A percentile compares a stretch with the other conserved stretches of the same genome.
phyloP scores from a whole-genome alignment of 2,797 vertebrate genomes.

The Psittacula derbiana region DNA sequence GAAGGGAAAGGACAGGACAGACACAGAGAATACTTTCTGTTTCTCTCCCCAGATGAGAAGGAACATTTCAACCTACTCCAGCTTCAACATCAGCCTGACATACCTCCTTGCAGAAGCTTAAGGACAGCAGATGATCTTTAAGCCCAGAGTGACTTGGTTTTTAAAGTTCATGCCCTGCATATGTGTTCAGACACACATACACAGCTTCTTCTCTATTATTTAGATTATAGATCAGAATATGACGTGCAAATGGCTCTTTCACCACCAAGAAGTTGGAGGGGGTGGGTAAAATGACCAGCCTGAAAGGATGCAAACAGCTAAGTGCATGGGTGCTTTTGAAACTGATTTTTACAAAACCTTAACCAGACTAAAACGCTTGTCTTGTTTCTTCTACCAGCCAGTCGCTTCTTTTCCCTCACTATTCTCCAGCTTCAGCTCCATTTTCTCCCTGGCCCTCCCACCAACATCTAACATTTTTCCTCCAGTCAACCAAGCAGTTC shows the following conservation, averaged over 20 bases:
- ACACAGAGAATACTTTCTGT: not conserved
- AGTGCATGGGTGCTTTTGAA: not conserved
- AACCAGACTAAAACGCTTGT: not conserved
- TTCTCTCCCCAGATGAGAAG: not conserved
- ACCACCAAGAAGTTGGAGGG: not conserved
- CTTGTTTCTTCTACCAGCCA: not conserved
- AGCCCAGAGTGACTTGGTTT: not conserved
- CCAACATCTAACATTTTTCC: not conserved
- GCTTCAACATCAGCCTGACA: not conserved
- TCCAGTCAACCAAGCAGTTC: not conserved
- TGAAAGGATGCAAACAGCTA: not conserved
- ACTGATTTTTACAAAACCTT: not conserved
- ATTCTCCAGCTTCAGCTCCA: not conserved
- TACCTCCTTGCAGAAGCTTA: not conserved
- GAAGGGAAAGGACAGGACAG: not conserved
- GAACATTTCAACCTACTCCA: not conserved
- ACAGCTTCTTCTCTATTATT: not conserved
- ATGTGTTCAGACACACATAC: not conserved
- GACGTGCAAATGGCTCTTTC: not conserved
- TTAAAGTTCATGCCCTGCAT: not conserved
- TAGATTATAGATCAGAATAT: not conserved
- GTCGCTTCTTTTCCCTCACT: not conserved
- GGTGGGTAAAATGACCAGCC: not conserved
- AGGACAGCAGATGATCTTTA: not conserved
- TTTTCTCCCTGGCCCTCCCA: not conserved